Conservation (phyloP, 2,797 vertebrate genomes). For the Acanthurus tractus region DNA sequence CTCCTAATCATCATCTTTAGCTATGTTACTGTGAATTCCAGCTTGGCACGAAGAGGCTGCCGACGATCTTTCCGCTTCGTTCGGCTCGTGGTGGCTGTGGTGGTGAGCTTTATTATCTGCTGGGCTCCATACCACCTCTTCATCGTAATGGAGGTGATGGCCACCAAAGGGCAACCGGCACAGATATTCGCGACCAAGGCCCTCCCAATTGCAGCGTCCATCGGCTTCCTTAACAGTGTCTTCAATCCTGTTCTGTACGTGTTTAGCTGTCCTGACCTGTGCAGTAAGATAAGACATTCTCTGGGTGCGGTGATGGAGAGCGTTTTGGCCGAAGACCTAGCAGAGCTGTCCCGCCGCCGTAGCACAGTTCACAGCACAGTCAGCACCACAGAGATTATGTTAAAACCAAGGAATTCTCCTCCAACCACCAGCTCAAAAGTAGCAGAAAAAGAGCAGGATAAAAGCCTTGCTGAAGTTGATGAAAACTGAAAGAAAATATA, state of each 20-base stretch:
- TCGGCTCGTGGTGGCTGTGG: conserved; percentile 71
- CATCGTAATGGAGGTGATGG: conserved; percentile 66
- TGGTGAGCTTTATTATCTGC: conserved; percentile 78
- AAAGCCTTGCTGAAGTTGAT: neutral
- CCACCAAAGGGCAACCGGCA: accelerated
- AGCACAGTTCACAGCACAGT: conserved; percentile 44
- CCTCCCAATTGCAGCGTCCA: conserved; percentile 52
- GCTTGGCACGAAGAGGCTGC: conserved; percentile 52
- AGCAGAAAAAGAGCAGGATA: neutral
- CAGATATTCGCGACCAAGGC: accelerated
- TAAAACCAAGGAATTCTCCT: conserved; percentile 2
- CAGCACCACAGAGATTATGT: conserved; percentile 11
- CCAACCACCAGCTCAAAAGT: neutral
- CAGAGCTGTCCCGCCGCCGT: conserved; percentile 41
- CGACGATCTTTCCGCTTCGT: conserved; percentile 71
- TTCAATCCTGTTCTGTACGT: conserved; percentile 82
- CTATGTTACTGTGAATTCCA: conserved; percentile 61
- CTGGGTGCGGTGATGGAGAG: conserved; percentile 77
- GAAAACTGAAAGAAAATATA: neutral
- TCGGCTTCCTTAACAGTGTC: conserved; percentile 78
- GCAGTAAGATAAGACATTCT: conserved; percentile 76
- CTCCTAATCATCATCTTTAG: conserved; percentile 73
- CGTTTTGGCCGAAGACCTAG: conserved; percentile 83
- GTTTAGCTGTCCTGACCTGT: conserved; percentile 81
- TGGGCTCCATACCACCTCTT: conserved; percentile 81